These are phyloP conservation scores for Teinopalpus imperialis DNA, from an alignment of 2,888 invertebrate species.

Conservation along the genomic window DNA sequence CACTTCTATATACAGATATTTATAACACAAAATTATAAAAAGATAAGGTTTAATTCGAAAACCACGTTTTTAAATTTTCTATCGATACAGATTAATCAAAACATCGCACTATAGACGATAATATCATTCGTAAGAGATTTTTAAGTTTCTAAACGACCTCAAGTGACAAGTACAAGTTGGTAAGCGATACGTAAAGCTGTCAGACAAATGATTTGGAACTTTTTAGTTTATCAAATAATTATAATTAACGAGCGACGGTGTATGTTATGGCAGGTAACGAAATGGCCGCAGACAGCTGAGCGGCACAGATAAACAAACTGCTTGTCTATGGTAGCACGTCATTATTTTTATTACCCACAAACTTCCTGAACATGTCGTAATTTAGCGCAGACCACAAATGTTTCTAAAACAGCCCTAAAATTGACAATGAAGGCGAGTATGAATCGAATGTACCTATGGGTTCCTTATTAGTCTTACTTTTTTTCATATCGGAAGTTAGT, in stretches of 20 bases:
- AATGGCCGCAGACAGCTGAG: slow-evolving; percentile 7
- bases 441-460: no score
- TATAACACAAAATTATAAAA: no score
- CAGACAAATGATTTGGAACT: slow-evolving; percentile 10
- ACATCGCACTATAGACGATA: no score
- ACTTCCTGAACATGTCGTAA: slow-evolving; percentile 48
- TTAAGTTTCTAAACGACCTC: background rate
- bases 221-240: slow-evolving; percentile 5
- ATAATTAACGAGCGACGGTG: slow-evolving; percentile 15
- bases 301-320: slow-evolving; percentile 4
- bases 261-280: slow-evolving; percentile 17
- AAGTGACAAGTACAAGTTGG: background rate
- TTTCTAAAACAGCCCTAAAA: slow-evolving; percentile 52
- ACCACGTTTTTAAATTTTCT: no score
- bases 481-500: no score
- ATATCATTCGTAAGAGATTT: no score
- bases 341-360: slow-evolving; percentile 51
- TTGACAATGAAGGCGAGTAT: no score
- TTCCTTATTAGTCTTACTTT: no score
- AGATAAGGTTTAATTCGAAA: no score
- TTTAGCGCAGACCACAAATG: slow-evolving; percentile 41
- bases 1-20: no score
- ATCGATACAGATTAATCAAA: no score
- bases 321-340: slow-evolving; percentile 26
- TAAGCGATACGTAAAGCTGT: slow-evolving; percentile 6